Percentiles rank a stretch among this genome's conserved stretches.
phyloP scores from a whole-genome alignment of 2,797 vertebrate species.

The Podarcis lilfordi region DNA sequence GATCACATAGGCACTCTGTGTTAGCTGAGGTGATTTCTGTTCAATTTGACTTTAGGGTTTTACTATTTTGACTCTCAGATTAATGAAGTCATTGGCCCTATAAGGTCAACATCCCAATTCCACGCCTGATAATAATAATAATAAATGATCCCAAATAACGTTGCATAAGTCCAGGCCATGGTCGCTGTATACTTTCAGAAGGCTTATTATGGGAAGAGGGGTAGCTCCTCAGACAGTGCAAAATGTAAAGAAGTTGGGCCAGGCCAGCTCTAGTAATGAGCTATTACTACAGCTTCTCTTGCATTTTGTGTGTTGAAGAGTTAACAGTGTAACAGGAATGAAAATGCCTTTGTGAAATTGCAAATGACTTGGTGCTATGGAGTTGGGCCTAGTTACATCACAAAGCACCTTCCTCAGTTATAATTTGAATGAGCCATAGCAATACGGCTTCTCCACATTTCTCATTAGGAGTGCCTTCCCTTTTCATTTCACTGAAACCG shows the following conservation, averaged over 20 bases:
- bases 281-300: background rate
- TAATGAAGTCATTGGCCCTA: background rate
- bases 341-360: background rate
- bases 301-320: background rate
- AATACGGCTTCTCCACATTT: background rate
- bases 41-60: background rate
- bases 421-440: background rate
- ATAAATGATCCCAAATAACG: conserved; percentile 16
- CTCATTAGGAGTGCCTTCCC: conserved; percentile 3
- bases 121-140: background rate
- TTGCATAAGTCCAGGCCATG: conserved; percentile 1
- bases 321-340: background rate
- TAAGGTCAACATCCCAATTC: background rate
- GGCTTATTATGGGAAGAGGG: background rate
- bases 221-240: background rate
- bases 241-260: background rate
- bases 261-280: background rate
- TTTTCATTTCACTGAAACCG: background rate
- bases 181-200: background rate
- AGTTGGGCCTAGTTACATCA: background rate
- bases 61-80: background rate
- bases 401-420: conserved; percentile 6
- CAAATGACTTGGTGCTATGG: background rate
- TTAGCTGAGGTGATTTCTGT: conserved; percentile 6
- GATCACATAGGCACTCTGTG: background rate